Evolutionary conservation across 2,797 vertebrate species (phyloP).

Genomic region (Squalus acanthias): DNA sequence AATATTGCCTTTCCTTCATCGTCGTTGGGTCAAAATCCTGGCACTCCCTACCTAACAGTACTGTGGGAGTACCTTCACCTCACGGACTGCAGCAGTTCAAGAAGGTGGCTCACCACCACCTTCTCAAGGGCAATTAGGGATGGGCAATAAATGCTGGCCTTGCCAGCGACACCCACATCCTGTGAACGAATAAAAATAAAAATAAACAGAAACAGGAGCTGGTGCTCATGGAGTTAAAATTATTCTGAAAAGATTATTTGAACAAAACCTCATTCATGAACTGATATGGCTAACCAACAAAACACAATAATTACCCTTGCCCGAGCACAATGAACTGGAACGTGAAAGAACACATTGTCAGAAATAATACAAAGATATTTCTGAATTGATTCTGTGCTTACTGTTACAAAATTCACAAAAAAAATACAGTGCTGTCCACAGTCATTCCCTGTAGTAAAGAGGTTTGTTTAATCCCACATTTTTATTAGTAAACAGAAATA

Average conservation of each 20-base stretch:
- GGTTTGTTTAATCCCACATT: neutral
- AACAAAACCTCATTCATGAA: conserved; percentile 29
- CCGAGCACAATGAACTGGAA: neutral
- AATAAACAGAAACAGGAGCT: neutral
- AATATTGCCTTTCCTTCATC: too few relatives aligned
- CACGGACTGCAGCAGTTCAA: too few relatives aligned
- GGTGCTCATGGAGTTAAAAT: neutral
- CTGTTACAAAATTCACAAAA: neutral
- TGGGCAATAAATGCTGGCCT: too few relatives aligned
- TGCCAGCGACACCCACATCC: too few relatives aligned
- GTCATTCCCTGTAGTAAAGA: neutral
- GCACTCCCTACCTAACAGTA: too few relatives aligned
- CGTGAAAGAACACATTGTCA: conserved; percentile 24
- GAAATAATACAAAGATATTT: neutral
- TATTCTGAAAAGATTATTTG: conserved; percentile 8
- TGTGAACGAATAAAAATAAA: too few relatives aligned
- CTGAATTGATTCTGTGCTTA: neutral
- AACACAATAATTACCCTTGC: neutral
- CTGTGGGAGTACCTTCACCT: too few relatives aligned
- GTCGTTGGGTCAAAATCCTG: too few relatives aligned
- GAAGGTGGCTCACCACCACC: too few relatives aligned
- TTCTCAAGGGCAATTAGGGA: too few relatives aligned
- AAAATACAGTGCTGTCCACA: neutral
- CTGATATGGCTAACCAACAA: neutral
- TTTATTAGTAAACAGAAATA: conserved; percentile 21